Percentiles rank a stretch among this genome's conserved stretches.
These are phyloP conservation scores for Chaunax sp. DNA, from an alignment of 2,797 vertebrate species.

Conservation along the genomic window DNA sequence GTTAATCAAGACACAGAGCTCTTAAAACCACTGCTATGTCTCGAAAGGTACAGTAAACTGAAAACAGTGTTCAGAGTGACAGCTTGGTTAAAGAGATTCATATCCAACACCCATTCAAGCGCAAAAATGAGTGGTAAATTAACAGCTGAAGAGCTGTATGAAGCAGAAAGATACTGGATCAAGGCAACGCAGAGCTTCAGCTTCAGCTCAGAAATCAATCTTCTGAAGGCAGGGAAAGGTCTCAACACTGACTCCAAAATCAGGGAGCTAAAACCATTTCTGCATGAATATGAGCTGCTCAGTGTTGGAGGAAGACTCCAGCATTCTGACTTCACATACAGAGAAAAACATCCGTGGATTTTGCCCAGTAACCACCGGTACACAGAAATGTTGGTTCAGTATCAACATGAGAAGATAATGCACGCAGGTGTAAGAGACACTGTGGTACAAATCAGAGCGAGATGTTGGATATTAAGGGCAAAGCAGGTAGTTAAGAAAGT, in stretches of 20 bases:
- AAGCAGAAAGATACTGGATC: not conserved
- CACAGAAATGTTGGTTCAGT: too few species aligned
- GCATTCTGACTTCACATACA: too few species aligned
- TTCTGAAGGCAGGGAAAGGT: not conserved
- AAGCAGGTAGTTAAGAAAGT: too few species aligned
- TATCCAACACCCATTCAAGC: not conserved
- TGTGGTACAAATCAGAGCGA: too few species aligned
- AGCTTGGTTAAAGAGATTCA: constrained; percentile 1
- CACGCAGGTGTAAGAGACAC: not conserved
- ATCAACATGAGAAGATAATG: too few species aligned
- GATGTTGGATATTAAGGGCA: too few species aligned
- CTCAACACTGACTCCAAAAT: too few species aligned
- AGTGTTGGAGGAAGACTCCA: too few species aligned
- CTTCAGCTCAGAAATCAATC: not conserved
- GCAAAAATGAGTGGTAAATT: not conserved
- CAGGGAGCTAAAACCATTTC: too few species aligned
- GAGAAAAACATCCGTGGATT: too few species aligned
- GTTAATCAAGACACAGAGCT: not conserved
- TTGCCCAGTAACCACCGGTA: too few species aligned
- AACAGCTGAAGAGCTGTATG: not conserved
- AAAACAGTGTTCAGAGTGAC: constrained; percentile 25
- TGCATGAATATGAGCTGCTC: too few species aligned
- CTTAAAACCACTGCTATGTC: not conserved
- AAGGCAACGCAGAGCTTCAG: not conserved
- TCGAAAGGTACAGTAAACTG: constrained; percentile 25